These are phyloP conservation scores for Macrosoma leucophasiata DNA, from an alignment of 2,888 invertebrate species.

Conservation along the genomic window DNA sequence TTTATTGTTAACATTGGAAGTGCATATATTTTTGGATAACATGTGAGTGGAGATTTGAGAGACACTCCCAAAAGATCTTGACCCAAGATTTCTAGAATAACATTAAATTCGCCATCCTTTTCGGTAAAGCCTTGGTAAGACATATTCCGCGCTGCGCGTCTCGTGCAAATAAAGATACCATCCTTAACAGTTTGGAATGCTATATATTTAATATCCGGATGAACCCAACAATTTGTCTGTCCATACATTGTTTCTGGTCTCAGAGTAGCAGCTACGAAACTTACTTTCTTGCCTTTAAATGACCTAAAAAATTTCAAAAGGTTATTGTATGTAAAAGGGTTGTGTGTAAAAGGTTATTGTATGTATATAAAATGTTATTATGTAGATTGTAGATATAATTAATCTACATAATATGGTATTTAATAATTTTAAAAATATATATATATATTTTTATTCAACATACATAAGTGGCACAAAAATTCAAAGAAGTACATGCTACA, in stretches of 20 bases:
- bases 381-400: not conserved
- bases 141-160: constrained; percentile 95
- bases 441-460: not conserved
- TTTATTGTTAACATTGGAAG: constrained; percentile 99
- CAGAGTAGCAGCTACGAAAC: constrained; percentile 96
- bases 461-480: too few species aligned
- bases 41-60: constrained; percentile 89
- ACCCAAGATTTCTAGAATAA: constrained; percentile 82
- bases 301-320: constrained; percentile 49
- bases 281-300: constrained; percentile 77
- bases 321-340: not conserved
- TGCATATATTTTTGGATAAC: constrained; percentile 89
- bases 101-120: constrained; percentile 84
- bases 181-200: constrained; percentile 83
- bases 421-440: not conserved
- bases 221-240: constrained; percentile 99
- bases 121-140: constrained; percentile 93
- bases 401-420: not conserved
- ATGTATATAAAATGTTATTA: not conserved
- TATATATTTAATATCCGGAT: constrained; percentile 95
- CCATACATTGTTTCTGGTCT: constrained; percentile 99
- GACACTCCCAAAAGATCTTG: constrained; percentile 88
- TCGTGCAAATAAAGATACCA: constrained; percentile 92
- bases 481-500: too few species aligned
- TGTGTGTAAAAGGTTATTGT: too few species aligned